Conservation (phyloP, 2,888 invertebrate species). For the Desoria tigrina region DNA sequence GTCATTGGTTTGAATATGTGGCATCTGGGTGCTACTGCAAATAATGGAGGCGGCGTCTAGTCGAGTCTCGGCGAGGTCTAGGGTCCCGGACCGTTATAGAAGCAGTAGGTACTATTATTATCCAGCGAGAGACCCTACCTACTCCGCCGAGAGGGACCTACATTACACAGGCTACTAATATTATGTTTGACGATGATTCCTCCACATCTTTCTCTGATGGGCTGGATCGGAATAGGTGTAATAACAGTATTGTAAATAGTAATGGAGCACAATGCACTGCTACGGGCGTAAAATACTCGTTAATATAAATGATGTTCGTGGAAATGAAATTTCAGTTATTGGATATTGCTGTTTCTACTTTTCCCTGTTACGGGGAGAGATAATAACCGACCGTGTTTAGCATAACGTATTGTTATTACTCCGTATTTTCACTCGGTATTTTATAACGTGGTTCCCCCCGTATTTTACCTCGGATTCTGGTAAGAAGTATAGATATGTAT, state of each 20-base stretch:
- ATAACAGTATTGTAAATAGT: constrained; percentile 20
- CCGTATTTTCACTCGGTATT: too few species aligned
- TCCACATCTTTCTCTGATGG: constrained; percentile 11
- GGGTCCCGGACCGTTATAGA: too few species aligned
- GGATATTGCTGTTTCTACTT: constrained; percentile 6
- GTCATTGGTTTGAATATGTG: constrained; percentile 23
- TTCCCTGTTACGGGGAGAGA: background rate
- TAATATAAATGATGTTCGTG: constrained; percentile 7
- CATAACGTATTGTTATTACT: too few species aligned
- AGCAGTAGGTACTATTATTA: too few species aligned
- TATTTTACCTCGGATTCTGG: too few species aligned
- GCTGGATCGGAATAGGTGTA: constrained; percentile 9
- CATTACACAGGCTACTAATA: constrained; percentile 1
- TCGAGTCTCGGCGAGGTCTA: too few species aligned
- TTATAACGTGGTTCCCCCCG: too few species aligned
- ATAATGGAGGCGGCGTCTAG: too few species aligned
- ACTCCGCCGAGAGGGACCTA: too few species aligned
- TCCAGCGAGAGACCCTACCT: too few species aligned
- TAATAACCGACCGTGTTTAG: too few species aligned
- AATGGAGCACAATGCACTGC: constrained; percentile 7
- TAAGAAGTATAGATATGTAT: too few species aligned
- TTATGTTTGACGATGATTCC: background rate
- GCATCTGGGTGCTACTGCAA: constrained; percentile 14
- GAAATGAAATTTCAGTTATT: constrained; percentile 13
- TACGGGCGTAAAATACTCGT: constrained; percentile 4